These are phyloP conservation scores for Yponomeuta sedellus DNA, from an alignment of 2,888 invertebrate species.

Conservation along the genomic window DNA sequence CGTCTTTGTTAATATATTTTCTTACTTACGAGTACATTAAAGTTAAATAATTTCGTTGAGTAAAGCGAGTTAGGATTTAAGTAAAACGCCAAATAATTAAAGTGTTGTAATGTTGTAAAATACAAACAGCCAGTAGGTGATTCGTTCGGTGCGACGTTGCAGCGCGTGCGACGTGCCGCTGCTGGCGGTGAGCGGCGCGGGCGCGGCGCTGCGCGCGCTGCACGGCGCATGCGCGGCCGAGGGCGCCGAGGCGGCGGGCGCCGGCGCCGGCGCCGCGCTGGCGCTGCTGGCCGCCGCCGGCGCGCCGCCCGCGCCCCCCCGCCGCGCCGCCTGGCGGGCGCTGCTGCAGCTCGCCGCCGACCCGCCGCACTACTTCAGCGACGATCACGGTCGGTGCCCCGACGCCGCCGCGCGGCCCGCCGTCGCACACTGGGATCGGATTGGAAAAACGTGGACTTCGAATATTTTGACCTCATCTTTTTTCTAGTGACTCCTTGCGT, in stretches of 20 bases:
- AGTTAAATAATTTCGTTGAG: too few species aligned
- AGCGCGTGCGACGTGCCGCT: slow-evolving; percentile 29
- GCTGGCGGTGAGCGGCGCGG: slow-evolving; percentile 24
- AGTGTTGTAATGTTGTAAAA: too few species aligned
- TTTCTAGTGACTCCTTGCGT: too few species aligned
- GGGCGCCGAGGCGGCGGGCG: slow-evolving; percentile 23
- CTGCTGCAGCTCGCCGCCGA: neutral
- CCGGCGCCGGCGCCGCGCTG: slow-evolving; percentile 16
- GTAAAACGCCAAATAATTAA: too few species aligned
- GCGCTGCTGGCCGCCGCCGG: neutral
- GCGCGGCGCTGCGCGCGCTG: slow-evolving; percentile 37
- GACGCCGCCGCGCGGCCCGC: neutral
- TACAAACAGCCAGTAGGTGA: too few species aligned
- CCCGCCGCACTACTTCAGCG: neutral
- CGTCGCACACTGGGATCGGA: too few species aligned
- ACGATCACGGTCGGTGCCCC: neutral
- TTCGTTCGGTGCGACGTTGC: neutral
- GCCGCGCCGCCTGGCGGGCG: neutral
- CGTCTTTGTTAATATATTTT: too few species aligned
- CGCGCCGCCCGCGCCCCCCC: neutral
- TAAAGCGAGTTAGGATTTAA: too few species aligned
- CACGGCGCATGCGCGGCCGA: neutral
- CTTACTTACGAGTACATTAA: too few species aligned
- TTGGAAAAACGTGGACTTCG: too few species aligned
- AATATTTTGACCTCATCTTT: too few species aligned